A percentile compares a stretch with the other conserved stretches of the same genome.
Conservation (phyloP, 2,113 vertebrate species). For the Electrona antarctica region DNA sequence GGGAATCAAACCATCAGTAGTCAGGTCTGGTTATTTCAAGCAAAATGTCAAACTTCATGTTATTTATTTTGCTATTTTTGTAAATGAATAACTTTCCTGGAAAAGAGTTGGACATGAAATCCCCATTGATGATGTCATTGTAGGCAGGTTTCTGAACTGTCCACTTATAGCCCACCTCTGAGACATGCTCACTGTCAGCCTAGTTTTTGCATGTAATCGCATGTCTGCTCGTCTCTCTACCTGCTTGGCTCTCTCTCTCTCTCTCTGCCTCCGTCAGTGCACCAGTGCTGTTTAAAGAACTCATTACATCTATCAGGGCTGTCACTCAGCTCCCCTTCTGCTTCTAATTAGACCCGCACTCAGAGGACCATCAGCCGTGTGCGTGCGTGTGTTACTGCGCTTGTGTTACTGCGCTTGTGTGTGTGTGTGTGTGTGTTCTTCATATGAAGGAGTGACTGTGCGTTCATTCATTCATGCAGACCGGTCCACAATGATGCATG, state of each 20-base stretch:
- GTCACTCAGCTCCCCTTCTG: slow-evolving; percentile 57
- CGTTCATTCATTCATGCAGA: too few species aligned
- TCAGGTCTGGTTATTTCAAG: too few species aligned
- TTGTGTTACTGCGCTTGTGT: neutral
- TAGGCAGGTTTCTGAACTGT: slow-evolving; percentile 11
- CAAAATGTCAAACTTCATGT: too few species aligned
- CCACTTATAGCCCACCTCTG: neutral
- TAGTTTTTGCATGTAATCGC: neutral
- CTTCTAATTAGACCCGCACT: slow-evolving; percentile 62
- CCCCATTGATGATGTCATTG: neutral
- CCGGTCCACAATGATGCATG: too few species aligned
- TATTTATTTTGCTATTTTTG: too few species aligned
- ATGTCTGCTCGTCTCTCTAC: neutral
- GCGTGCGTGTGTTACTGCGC: neutral
- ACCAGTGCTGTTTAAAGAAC: slow-evolving; percentile 41
- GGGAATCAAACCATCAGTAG: too few species aligned
- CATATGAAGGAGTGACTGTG: too few species aligned
- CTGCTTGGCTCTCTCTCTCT: neutral
- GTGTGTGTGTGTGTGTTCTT: neutral
- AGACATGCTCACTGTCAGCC: neutral
- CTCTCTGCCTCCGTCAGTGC: slow-evolving; percentile 1
- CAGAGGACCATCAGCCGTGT: slow-evolving; percentile 44
- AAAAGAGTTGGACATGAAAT: too few species aligned
- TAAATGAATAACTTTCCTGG: too few species aligned
- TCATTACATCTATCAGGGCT: slow-evolving; percentile 44